Base-by-base conservation (phyloP, 2,888 invertebrate species). In the Chrysotoxum bicinctum region DNA sequence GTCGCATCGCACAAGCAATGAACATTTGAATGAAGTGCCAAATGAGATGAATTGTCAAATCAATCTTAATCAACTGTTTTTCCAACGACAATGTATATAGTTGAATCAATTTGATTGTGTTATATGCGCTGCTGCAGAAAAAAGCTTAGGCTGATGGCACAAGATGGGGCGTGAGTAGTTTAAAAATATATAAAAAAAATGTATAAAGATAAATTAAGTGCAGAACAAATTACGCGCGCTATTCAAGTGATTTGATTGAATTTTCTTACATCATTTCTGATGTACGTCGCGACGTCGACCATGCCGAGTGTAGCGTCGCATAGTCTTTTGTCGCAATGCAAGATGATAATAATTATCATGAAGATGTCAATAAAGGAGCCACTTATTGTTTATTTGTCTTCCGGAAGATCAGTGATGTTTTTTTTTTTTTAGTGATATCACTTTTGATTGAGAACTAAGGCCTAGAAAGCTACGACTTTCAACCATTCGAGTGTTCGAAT, bases 31-130 rank as follows among this genome's bases (percentile, higher is more conserved):
- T 73, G 76, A 81, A 76, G 81, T 81, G 81, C 81, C 81, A 85
- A 85, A 85, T 77, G 85, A 81, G 81, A 80, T 81, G 76, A 80
- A 80, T 85, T 77, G 72, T 85, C 85, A 85, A 77, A 85, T 85
- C 85, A 85, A 85, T 85, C 85, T 85, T 85, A 85, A 85, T 85
- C 85, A 85, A 84, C 66, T 75, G 68, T 80, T 80, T 70, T 52
- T 30, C 64, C 40, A 68, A 68, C 81, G 40, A 75, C 68, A 64
- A 30, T 58, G n/a, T 70, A 50, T 21, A 48, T 48, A 23, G 48
- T 78, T 73, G 73, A 83, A 83, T 74, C 78, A 78, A 76, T 78
- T 83, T 78, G 52, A 78, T 69, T 78, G 72, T 60, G 35, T 23
- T 10, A n/a, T 56, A 19, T 40, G 3, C 9, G 3, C 16, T 26